Evolutionary conservation across 2,113 vertebrate species (phyloP), one percentile per base, ranked within the genome.

Genomic region (Apteryx owenii): DNA sequence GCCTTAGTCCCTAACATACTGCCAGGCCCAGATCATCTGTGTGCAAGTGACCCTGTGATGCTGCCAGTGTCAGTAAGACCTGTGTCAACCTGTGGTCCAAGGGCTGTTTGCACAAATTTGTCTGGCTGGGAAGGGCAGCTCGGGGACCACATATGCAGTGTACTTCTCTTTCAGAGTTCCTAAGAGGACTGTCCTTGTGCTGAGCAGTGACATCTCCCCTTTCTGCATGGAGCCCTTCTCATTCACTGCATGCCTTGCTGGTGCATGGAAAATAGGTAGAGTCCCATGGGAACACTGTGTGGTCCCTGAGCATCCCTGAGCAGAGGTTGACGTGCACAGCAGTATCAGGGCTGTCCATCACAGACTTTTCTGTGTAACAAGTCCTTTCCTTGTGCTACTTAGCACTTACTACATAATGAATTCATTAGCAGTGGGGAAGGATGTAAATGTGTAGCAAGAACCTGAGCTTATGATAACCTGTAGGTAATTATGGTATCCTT

Each of bases 21-120:
- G 65, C 85, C 64, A 90, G 66, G n/a, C 46, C 33, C 54, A 50
- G 62, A 84, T 92, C n/a, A 65, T 60, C 10, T 33, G 44, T 53
- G 61, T 72, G 64, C 54, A 71, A 29, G 64, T 56, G 81, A 85
- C 78, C 60, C 61, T 2, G 3, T 72, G 58, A 40, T 42, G 5
- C 12, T 85, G 58, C 71, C 81, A 83, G n/a, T 62, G 80, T 89
- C 91, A 92, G 44, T 7, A 50, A 96, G 89, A 86, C 38, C 73
- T 90, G 79, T 69, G 51, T 91, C 85, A 89, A 1, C 64, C 76
- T 84, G 72, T 33, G n/a, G 12, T 33, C 56, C 56, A 28, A 89
- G 33, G 44, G 72, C 26, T 70, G 23, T 90, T 95, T 62, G 56
- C 48, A 62, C 80, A 78, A 36, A 53, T 83, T 66, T 76, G 5